Base-by-base conservation (phyloP, 2,888 invertebrate species). In the Agrotis puta region DNA sequence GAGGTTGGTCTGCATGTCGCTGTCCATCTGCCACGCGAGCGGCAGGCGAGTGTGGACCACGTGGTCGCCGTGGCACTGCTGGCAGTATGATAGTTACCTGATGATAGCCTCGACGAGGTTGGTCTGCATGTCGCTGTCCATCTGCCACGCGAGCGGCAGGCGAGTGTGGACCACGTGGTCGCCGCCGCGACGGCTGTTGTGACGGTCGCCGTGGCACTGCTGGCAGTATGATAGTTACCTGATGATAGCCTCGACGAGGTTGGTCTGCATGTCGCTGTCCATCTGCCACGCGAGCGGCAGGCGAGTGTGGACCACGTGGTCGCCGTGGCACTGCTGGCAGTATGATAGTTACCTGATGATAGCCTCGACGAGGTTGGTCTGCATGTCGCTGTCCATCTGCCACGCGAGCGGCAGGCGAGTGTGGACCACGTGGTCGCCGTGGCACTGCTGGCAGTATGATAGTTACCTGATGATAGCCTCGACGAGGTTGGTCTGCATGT, bases 401-500 rank as follows among this genome's bases (percentile, higher is more conserved):
- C 83, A 99, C 96, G 68, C 98, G 97, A 50, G 48, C 20, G 48
- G 48, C 48, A 50, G 48, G 48, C 48, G 48, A 9, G 48, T 50
- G 48, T 50, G 48, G 11, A 50, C 48, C 3, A 50, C 48, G 3
- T 50, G 48, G 50, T 51, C 50, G 0, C 14, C 20, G 6, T 33
- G 3, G 33, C 6, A 6, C 3, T 6, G 6, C 33, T 33, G 97
- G 91, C 99, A 99, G 5, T 6, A 6, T 5, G 4, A 33, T 7
- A 33, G 33, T 7, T 24, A 71, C 74, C 74, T 98, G 87, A 99
- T 98, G 87, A 99, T 98, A 39, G 99, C 98, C 94, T 99, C 99
- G 18, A 99, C 98, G 92, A 99, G 98, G 92, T 99, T 99, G 86
- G 98, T 98, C 95, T 98, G 98, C 97, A 98, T 98, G 94, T 99